Evolutionary conservation across 2,797 vertebrate species (phyloP).

Genomic region (Eulemur rubriventer): DNA sequence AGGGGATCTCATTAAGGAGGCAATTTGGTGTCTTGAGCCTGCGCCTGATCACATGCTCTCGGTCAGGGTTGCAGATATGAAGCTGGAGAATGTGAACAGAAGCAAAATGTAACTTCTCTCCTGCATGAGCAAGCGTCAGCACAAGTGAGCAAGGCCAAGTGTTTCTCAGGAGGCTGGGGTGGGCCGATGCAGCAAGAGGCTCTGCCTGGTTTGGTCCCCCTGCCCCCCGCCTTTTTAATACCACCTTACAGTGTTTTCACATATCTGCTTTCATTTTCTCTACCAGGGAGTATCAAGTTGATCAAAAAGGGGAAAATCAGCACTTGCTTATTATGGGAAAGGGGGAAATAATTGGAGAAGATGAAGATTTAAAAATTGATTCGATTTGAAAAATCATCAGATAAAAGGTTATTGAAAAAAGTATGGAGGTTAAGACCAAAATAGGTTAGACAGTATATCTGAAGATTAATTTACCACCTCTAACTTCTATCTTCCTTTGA

Average conservation of each 20-base stretch:
- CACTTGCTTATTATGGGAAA: neutral
- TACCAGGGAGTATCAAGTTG: neutral
- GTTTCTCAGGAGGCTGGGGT: neutral
- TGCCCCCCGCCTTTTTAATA: neutral
- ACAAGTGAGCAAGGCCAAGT: neutral
- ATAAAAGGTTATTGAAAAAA: neutral
- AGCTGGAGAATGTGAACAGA: neutral
- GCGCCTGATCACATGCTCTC: neutral
- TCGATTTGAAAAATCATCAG: neutral
- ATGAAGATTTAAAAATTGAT: neutral
- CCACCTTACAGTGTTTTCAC: neutral
- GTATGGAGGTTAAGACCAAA: neutral
- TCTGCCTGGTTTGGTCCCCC: neutral
- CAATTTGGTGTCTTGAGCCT: neutral
- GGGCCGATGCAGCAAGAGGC: neutral
- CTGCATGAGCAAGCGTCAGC: neutral
- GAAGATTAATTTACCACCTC: neutral
- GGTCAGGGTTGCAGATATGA: neutral
- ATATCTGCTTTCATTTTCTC: neutral
- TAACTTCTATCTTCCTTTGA: neutral
- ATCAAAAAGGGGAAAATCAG: neutral
- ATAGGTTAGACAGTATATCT: neutral
- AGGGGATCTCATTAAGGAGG: neutral
- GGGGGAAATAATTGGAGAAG: neutral
- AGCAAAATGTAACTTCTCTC: neutral